Evolutionary conservation across 2,797 vertebrate genomes (phyloP).

Genomic region (Hephaestus fuliginosus): DNA sequence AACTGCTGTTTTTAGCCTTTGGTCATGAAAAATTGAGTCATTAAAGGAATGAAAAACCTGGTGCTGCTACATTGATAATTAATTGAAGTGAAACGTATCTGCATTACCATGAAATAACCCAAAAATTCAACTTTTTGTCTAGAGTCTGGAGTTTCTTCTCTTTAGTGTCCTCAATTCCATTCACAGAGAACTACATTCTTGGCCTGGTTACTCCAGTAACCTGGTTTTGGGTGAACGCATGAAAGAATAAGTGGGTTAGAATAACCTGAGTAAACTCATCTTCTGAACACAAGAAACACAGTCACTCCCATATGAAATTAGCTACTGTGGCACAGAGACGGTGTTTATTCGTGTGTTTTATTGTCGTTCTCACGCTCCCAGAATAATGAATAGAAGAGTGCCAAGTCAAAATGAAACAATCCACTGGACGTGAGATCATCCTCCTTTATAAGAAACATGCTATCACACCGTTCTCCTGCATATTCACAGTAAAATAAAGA

Average conservation of each 20-base stretch:
- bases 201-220: constrained; percentile 61
- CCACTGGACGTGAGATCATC: not conserved
- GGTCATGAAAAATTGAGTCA: not conserved
- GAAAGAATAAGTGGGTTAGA: constrained; percentile 51
- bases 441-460: not conserved
- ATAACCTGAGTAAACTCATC: not conserved
- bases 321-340: not conserved
- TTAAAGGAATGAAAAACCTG: not conserved
- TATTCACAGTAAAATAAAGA: not conserved
- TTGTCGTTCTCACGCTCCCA: not conserved
- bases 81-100: not conserved
- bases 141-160: not conserved
- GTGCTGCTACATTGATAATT: constrained; percentile 4
- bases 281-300: constrained; percentile 12
- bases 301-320: constrained; percentile 14
- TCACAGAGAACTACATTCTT: constrained; percentile 39
- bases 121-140: constrained; percentile 24
- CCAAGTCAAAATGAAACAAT: constrained; percentile 17
- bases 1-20: not conserved
- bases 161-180: constrained; percentile 47
- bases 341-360: not conserved
- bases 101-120: constrained; percentile 9
- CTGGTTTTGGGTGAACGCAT: constrained; percentile 45
- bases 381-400: not conserved
- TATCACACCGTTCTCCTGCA: not conserved